phyloP scores from a whole-genome alignment of 2,888 invertebrate genomes.

The Pandemis corylana region DNA sequence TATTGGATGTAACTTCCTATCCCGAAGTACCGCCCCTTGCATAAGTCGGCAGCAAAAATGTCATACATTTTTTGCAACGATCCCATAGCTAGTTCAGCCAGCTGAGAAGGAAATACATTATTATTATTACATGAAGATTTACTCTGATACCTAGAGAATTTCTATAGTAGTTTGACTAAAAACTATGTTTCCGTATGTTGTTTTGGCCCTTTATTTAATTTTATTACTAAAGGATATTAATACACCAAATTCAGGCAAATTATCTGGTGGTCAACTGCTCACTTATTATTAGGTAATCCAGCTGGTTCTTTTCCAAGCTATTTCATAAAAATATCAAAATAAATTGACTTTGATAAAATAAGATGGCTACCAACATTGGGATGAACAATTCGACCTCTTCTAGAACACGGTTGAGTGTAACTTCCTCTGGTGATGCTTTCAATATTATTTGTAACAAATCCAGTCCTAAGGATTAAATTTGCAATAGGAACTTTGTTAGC shows the following conservation, averaged over 20 bases:
- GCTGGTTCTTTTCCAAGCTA: no score
- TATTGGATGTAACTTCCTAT: conserved; percentile 6
- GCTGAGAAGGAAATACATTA: neutral
- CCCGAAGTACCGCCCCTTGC: neutral
- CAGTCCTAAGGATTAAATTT: conserved; percentile 33
- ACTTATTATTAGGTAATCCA: no score
- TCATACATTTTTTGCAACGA: conserved; percentile 7
- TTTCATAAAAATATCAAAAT: no score
- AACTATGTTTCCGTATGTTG: no score
- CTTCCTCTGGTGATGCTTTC: conserved; percentile 24
- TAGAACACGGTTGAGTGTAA: neutral
- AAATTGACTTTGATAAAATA: no score
- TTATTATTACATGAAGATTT: no score
- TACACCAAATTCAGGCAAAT: no score
- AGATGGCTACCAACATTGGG: neutral
- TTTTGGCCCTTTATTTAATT: no score
- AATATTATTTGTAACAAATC: conserved; percentile 27
- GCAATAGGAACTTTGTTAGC: conserved; percentile 22
- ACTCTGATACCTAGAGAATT: no score
- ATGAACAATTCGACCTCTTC: conserved; percentile 7
- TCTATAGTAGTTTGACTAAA: no score
- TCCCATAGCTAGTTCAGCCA: neutral
- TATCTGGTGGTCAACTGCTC: no score
- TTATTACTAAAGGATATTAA: no score
- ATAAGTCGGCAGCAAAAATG: conserved; percentile 6